Evolutionary conservation across 2,113 vertebrate species (phyloP).

Genomic region (Aspidoscelis tigris): DNA sequence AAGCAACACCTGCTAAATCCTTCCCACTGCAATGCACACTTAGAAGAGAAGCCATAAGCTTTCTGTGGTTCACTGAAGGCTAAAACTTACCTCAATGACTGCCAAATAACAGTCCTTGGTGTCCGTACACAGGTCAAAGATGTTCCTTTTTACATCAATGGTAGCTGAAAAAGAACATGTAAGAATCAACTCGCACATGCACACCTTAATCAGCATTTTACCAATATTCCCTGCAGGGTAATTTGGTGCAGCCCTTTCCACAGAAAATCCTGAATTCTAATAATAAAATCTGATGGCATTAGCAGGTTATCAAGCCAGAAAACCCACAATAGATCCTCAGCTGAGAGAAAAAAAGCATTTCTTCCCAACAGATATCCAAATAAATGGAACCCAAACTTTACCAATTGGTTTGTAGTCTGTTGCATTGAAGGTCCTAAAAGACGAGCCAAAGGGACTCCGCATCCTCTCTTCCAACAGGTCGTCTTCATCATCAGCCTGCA

Average conservation of each 20-base stretch:
- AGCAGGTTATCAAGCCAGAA: not conserved
- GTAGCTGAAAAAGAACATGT: conserved; percentile 84
- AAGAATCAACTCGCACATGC: conserved; percentile 36
- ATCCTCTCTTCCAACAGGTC: conserved; percentile 97
- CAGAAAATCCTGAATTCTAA: not conserved
- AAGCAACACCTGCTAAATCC: not conserved
- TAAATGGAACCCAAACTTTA: conserved; percentile 64
- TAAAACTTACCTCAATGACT: conserved; percentile 91
- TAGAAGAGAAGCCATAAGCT: not conserved
- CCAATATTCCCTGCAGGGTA: not conserved
- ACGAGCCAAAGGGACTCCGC: conserved; percentile 99
- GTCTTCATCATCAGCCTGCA: conserved; percentile 98
- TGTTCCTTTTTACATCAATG: conserved; percentile 97
- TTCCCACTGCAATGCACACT: not conserved
- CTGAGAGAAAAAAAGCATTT: not conserved
- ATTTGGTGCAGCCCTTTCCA: too few relatives aligned
- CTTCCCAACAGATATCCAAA: not conserved
- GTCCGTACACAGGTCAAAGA: conserved; percentile 99
- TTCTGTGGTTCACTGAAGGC: not conserved
- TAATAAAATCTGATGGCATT: not conserved
- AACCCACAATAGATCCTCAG: not conserved
- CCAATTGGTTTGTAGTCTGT: conserved; percentile 99
- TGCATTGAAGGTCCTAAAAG: conserved; percentile 97
- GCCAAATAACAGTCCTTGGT: conserved; percentile 98
- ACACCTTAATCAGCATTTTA: not conserved